Evolutionary conservation across 2,888 invertebrate genomes (phyloP).

Genomic region (Ecliptopera silaceata): DNA sequence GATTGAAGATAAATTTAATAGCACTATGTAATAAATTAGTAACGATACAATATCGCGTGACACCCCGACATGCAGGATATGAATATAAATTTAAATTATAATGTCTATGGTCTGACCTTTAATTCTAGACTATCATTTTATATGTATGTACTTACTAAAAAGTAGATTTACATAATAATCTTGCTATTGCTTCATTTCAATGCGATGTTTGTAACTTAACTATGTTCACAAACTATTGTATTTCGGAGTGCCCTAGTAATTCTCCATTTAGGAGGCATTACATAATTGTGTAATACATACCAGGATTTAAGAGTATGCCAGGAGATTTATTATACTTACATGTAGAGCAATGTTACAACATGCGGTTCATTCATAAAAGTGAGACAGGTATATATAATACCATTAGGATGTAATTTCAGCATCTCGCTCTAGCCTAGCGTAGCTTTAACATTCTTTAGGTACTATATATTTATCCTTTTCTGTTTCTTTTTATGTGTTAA

Average conservation of each 20-base stretch:
- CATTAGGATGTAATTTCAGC: conserved; percentile 11
- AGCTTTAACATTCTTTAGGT: background rate
- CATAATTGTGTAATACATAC: conserved; percentile 75
- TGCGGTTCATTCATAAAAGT: conserved; percentile 44
- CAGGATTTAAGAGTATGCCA: conserved; percentile 52
- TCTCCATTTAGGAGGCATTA: conserved; percentile 56
- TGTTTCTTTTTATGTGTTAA: background rate
- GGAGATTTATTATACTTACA: conserved; percentile 45
- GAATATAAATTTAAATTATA: conserved; percentile 25
- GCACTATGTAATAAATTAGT: conserved; percentile 28
- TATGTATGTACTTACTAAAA: too few relatives aligned
- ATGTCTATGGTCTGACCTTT: conserved; percentile 19
- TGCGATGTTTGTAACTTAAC: background rate
- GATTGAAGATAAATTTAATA: conserved; percentile 10
- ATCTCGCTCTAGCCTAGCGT: conserved; percentile 22
- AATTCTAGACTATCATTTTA: conserved; percentile 6
- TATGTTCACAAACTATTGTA: too few relatives aligned
- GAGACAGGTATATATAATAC: conserved; percentile 37
- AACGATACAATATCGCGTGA: conserved; percentile 27
- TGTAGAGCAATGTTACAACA: conserved; percentile 44
- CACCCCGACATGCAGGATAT: conserved; percentile 31
- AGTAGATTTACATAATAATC: too few relatives aligned
- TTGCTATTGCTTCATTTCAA: background rate
- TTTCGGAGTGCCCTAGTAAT: conserved; percentile 30
- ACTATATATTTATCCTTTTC: background rate